phyloP scores from a whole-genome alignment of 2,888 invertebrate species.

The Acholoe squamosa region DNA sequence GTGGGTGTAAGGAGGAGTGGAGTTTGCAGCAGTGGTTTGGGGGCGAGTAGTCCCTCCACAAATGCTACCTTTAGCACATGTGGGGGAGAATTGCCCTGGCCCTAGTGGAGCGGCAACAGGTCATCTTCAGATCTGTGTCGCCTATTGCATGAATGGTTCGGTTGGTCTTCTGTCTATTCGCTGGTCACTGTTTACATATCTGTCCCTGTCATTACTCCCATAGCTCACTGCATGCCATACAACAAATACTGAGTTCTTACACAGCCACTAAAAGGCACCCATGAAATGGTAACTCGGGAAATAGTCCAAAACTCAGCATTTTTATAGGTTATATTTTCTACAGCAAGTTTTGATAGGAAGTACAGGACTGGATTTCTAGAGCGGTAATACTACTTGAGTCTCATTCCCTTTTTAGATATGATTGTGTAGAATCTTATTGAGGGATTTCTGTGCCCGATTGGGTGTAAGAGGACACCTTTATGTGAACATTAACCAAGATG shows the following conservation, averaged over 20 bases:
- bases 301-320: neutral
- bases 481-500: neutral
- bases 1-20: neutral
- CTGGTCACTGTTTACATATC: conserved; percentile 5
- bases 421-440: neutral
- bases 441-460: neutral
- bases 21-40: neutral
- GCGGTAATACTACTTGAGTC: neutral
- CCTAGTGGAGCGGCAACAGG: neutral
- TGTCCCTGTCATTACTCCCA: neutral
- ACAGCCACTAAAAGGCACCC: neutral
- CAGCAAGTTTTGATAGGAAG: neutral
- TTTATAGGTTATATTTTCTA: neutral
- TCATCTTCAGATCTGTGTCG: neutral
- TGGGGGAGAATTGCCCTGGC: neutral
- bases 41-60: neutral
- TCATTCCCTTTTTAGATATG: neutral
- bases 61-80: neutral
- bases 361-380: neutral
- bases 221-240: neutral
- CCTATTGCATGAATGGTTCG: conserved; percentile 2
- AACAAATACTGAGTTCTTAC: neutral
- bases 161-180: neutral
- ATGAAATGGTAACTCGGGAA: neutral
- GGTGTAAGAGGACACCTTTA: neutral